Base-by-base conservation (phyloP, 2,888 invertebrate species). In the Andrena bucephala region DNA sequence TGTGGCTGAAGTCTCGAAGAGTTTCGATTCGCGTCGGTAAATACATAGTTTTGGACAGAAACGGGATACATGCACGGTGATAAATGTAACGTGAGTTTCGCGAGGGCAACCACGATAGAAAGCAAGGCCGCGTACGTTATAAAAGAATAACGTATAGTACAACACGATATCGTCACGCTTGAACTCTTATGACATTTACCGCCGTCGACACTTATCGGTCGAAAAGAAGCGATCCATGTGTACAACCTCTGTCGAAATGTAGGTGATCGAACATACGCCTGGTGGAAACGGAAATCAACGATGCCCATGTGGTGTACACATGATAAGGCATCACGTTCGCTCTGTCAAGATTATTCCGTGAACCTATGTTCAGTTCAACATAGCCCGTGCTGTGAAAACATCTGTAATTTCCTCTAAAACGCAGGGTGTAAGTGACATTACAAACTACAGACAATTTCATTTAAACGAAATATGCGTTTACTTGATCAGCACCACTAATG, bases 201-300 rank as follows among this genome's bases (percentile, higher is more conserved):
- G 7, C 10, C 57, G 36, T 59, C 29, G 62, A 36, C 48, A 50
- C 60, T 77, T 20, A 54, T 59, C 29, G 50, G 65, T 31, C 3
- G 7, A n/a, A 13, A 59, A 57, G 67, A 78, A 80, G 31, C 36
- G 71, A 77, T 36, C 24, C 16, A 36, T 29, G n/a, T 36, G 13
- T 31, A n/a, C n/a, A 57, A 69, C 65, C 20, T 24, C 66, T 80
- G 74, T 76, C 57, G 59, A 80, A 85, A 85, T 59, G 59, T 42
- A n/a, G 27, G 24, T 65, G 65, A 67, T 24, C 36, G 60, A 69
- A 48, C 36, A 63, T 13, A 54, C n/a, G 62, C 20, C 16, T n/a
- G 24, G 10, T 7, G 24, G 31, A 42, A 7, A 20, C 42, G 20
- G 24, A 42, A 69, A 60, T 69, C 27, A 7, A 1, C 29, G 31